Evolutionary conservation across 2,113 vertebrate species (phyloP), one percentile per base, ranked within the genome.

Genomic region (Buteo buteo): DNA sequence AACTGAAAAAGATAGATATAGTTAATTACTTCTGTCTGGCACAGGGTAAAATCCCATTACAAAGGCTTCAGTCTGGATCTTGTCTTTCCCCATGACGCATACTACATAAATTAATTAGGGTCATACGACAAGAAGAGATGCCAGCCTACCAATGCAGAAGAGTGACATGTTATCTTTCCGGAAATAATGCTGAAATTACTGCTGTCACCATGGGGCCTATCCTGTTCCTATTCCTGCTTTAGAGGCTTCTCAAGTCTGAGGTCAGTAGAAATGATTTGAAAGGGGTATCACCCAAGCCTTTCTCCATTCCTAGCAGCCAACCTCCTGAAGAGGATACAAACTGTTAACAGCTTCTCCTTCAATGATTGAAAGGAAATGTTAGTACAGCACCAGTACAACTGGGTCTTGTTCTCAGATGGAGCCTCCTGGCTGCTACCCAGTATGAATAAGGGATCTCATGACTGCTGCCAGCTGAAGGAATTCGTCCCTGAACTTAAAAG

Each of bases 21-120:
- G 86, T 87, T 95, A 97, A 96, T 98, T 97, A 95, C 85, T 92
- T 88, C 83, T 94, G 86, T 52, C 73, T 85, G 84, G 88, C 61
- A 91, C 81, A 93, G 93, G 86, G 94, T 67, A 86, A 96, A 92
- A 91, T 90, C 93, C 93, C 90, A 88, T 97, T 95, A 96, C 66
- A 91, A 85, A 84, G 44, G 32, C 72, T 94, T 94, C 93, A 88
- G 73, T 62, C 91, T 95, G 94, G 90, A 90, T 76, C 85, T 71
- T 66, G 90, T 70, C 93, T 95, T 97, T 57, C 93, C 91, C 72
- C 88, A 62, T 82, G 91, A 91, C 3, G 19, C 83, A 71, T 83
- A 36, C 73, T 69, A 90, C 61, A 88, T 80, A 96, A 94, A 90
- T 94, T 94, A 86, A 94, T 97, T 96, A 81, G 59, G 82, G 84